These are phyloP conservation scores for Enteromius anoplus DNA, from an alignment of 2,797 vertebrate species.

Conservation along the genomic window DNA sequence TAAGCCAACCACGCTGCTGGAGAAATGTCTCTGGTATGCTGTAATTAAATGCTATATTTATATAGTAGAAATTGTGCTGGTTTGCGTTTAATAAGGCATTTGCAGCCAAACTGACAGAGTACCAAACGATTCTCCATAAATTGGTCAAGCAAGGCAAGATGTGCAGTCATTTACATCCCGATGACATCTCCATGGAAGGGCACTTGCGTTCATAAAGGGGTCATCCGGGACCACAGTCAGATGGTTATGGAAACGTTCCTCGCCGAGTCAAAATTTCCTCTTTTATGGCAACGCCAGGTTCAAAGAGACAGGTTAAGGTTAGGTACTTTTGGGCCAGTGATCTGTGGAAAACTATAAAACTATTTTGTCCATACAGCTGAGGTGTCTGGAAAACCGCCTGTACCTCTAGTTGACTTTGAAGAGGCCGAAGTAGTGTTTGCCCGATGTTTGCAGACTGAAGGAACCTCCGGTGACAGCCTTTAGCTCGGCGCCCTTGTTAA, in stretches of 20 bases:
- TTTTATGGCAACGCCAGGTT: slow-evolving; percentile 38
- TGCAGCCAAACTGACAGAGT: slow-evolving; percentile 36
- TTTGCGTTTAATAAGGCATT: slow-evolving; percentile 45
- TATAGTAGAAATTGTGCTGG: slow-evolving; percentile 38
- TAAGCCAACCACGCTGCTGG: slow-evolving; percentile 43
- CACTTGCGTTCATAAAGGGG: slow-evolving; percentile 27
- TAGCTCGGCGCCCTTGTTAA: slow-evolving; percentile 79
- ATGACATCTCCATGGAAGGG: slow-evolving; percentile 33
- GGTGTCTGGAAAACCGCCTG: slow-evolving; percentile 2
- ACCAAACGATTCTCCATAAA: slow-evolving; percentile 47
- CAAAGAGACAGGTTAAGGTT: slow-evolving; percentile 37
- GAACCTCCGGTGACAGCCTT: slow-evolving; percentile 73
- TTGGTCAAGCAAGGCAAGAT: slow-evolving; percentile 45
- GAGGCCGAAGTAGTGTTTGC: slow-evolving; percentile 88
- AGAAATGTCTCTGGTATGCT: slow-evolving; percentile 46
- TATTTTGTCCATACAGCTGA: slow-evolving; percentile 37
- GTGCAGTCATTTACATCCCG: slow-evolving; percentile 28
- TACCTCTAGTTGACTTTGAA: slow-evolving; percentile 85
- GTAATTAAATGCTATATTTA: slow-evolving; percentile 51
- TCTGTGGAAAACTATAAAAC: slow-evolving; percentile 37
- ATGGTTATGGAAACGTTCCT: slow-evolving; percentile 41
- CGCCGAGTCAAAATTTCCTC: slow-evolving; percentile 22
- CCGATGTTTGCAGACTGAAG: slow-evolving; percentile 74
- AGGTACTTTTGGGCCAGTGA: slow-evolving; percentile 42
- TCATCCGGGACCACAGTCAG: slow-evolving; percentile 24